Evolutionary conservation across 2,888 invertebrate species (phyloP), one percentile per base, ranked within the genome.

Genomic region (Kryphioiulus occultus): DNA sequence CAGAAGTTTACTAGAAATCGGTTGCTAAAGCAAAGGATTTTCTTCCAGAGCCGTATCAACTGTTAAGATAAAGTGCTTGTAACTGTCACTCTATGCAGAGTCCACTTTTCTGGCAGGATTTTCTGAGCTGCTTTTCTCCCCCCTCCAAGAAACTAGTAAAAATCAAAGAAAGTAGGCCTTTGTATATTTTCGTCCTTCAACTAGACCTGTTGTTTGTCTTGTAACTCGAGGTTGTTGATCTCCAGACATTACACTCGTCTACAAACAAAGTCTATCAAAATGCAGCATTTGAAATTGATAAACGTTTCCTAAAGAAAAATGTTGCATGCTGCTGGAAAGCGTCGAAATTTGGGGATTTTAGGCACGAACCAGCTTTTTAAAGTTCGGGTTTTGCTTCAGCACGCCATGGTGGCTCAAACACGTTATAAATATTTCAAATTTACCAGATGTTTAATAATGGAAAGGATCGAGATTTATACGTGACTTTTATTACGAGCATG

Each of bases 111-210:
- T 68, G 68, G 22, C 68, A 68, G 22, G 68, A 44, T 10, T 44
- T 68, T 68, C 10, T 59, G 53, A n/a, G n/a, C 68, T 68, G 19
- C 68, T 5, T 26, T 68, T 22, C n/a, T 22, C 35, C 35, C 7
- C 35, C 35, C 35, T 7, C 35, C 68, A 2, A 68, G n/a, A 68
- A 68, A 22, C 22, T 68, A 1, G 68, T n/a, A 68, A 68, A 68
- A 68, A 68, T 68, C 22, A 68, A 68, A 68, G 68, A 68, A 68
- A 68, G 68, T 68, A 68, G 68, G 68, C 68, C 68, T 68, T 68
- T 68, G 68, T 68, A 68, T 68, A 68, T 68, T 68, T 68, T 68
- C 68, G 68, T 68, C 68, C 68, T 68, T 68, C 68, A 68, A 68
- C 22, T 68, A 68, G 68, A 68, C 68, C 68, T 68, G 68, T 68